phyloP scores from a whole-genome alignment of 1,140 invertebrate genomes.

The Trypoxylus dichotomus region DNA sequence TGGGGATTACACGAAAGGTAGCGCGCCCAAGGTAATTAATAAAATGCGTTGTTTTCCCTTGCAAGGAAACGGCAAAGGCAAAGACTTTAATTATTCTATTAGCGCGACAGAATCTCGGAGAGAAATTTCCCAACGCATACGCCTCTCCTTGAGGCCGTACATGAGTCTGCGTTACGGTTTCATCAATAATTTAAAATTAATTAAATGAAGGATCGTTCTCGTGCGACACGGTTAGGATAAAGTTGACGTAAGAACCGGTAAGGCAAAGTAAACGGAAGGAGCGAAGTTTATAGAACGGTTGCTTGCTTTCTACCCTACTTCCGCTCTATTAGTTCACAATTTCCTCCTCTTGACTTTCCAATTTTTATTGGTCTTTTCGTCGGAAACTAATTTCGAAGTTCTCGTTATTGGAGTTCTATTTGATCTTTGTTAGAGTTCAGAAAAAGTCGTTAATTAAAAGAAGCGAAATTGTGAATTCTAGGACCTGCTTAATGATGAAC shows the following conservation, averaged over 20 bases:
- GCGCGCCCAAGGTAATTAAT: neutral
- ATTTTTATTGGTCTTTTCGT: neutral
- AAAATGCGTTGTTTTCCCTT: neutral
- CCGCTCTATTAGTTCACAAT: neutral
- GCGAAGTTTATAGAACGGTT: neutral
- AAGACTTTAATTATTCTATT: conserved; percentile 8
- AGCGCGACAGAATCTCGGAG: neutral
- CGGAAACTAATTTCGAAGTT: neutral
- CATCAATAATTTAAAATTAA: conserved; percentile 24
- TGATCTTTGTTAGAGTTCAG: neutral
- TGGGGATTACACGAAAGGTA: neutral
- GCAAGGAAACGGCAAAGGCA: neutral
- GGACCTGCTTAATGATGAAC: too few species aligned
- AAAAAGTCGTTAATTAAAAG: too few species aligned
- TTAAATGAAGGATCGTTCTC: neutral
- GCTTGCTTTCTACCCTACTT: neutral
- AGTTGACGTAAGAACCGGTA: neutral
- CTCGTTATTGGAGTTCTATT: neutral
- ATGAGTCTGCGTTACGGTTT: neutral
- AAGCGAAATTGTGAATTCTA: too few species aligned
- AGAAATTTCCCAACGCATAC: neutral
- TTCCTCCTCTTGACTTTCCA: neutral
- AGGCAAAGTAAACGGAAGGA: neutral
- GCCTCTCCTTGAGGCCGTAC: neutral
- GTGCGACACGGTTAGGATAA: neutral